Conservation (phyloP, 1,140 invertebrate genomes). For the Macrotrachela quadricornifera region DNA sequence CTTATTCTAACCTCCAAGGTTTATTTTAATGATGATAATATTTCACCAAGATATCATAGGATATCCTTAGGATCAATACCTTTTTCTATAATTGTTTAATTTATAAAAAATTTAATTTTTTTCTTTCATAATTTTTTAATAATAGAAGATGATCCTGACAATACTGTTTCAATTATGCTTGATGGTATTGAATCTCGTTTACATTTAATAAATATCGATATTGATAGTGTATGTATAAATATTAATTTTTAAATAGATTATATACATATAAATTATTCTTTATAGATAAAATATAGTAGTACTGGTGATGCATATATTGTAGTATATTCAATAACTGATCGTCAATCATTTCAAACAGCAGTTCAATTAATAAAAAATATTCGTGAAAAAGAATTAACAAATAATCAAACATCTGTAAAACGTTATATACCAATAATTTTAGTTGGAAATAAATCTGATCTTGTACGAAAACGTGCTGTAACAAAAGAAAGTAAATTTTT, state of each 20-base stretch:
- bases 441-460: constrained; percentile 7
- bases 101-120: too few species aligned
- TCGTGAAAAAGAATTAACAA: not conserved
- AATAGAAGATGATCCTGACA: constrained; percentile 1
- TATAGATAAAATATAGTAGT: not conserved
- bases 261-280: not conserved
- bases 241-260: not conserved
- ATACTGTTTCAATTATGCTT: constrained; percentile 2
- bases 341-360: not conserved
- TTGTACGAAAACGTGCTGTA: constrained; percentile 4
- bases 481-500: not conserved
- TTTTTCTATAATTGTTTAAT: too few species aligned
- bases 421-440: constrained; percentile 1
- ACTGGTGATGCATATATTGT: constrained; percentile 1
- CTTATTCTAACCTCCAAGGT: too few species aligned
- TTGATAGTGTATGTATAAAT: not conserved
- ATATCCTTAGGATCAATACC: too few species aligned
- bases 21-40: too few species aligned
- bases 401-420: too few species aligned
- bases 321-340: constrained; percentile 6
- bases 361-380: constrained; percentile 2
- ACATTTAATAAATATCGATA: constrained; percentile 3
- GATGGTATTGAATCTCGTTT: constrained; percentile 7
- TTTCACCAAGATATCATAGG: too few species aligned
- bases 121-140: too few species aligned